A percentile compares a stretch with the other conserved stretches of the same genome.
Conservation (phyloP, 2,888 invertebrate genomes). For the Pterobdella sp. region DNA sequence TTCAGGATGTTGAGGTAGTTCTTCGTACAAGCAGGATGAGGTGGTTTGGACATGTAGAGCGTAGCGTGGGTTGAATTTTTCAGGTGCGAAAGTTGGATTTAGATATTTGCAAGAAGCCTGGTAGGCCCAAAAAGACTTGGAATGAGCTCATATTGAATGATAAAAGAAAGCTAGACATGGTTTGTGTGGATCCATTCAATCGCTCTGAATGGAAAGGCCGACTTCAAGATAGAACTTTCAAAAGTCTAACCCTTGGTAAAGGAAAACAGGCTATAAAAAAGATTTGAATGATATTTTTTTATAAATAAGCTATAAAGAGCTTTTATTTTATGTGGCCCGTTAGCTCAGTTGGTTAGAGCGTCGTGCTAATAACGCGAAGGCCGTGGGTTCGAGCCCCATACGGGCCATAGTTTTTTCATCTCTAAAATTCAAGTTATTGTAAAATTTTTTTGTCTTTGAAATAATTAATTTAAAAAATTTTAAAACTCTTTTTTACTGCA, state of each 20-base stretch:
- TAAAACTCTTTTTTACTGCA: not conserved
- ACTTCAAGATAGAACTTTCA: too few species aligned
- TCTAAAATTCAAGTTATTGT: not conserved
- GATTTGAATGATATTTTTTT: not conserved
- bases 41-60: too few species aligned
- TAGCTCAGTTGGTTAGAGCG: conserved; percentile 15
- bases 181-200: too few species aligned
- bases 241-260: not conserved
- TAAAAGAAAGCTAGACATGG: too few species aligned
- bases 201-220: too few species aligned
- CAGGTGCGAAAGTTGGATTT: too few species aligned
- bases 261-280: not conserved
- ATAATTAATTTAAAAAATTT: not conserved
- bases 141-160: too few species aligned
- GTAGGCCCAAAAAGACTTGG: too few species aligned
- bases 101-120: too few species aligned
- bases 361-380: conserved; percentile 16
- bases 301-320: not conserved
- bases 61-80: too few species aligned
- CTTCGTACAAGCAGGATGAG: too few species aligned
- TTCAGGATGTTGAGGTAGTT: too few species aligned
- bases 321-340: not conserved
- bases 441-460: not conserved
- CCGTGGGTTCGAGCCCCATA: conserved; percentile 15
- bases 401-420: conserved; percentile 1